Conservation (phyloP, 1,140 invertebrate species). For the Tachypleus tridentatus region DNA sequence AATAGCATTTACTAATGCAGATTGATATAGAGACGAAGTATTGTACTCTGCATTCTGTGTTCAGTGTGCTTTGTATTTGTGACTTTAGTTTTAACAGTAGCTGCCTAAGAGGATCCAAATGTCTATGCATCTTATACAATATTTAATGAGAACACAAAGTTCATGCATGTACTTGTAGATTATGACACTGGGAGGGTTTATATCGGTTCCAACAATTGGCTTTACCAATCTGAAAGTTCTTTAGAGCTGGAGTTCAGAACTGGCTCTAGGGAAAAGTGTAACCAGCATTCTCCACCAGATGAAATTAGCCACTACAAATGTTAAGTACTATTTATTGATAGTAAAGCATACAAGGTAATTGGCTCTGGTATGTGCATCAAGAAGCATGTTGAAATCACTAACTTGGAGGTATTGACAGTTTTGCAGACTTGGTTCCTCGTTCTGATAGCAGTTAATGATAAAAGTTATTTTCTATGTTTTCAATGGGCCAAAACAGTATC, state of each 20-base stretch:
- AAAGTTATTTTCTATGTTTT: conserved; percentile 84
- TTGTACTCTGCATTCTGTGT: no score
- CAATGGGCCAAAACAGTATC: conserved; percentile 76
- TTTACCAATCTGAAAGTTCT: conserved; percentile 63
- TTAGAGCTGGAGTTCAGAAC: conserved; percentile 53
- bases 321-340: conserved; percentile 81
- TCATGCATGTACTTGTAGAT: conserved; percentile 49
- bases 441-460: conserved; percentile 83
- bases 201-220: conserved; percentile 67
- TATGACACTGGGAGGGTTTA: conserved; percentile 47
- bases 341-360: conserved; percentile 62
- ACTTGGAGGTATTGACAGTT: conserved; percentile 61
- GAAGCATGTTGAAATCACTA: conserved; percentile 78
- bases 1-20: no score
- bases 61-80: no score
- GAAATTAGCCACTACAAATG: conserved; percentile 55
- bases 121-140: conserved; percentile 28
- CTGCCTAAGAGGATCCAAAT: no score
- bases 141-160: conserved; percentile 29
- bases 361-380: conserved; percentile 74
- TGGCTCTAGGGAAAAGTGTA: conserved; percentile 70
- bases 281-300: conserved; percentile 62
- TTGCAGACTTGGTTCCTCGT: conserved; percentile 57
- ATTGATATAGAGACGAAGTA: no score
- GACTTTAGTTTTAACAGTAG: no score